A percentile compares a stretch with the other conserved stretches of the same genome.
phyloP scores from a whole-genome alignment of 2,797 vertebrate genomes.

The Eremophila alpestris region DNA sequence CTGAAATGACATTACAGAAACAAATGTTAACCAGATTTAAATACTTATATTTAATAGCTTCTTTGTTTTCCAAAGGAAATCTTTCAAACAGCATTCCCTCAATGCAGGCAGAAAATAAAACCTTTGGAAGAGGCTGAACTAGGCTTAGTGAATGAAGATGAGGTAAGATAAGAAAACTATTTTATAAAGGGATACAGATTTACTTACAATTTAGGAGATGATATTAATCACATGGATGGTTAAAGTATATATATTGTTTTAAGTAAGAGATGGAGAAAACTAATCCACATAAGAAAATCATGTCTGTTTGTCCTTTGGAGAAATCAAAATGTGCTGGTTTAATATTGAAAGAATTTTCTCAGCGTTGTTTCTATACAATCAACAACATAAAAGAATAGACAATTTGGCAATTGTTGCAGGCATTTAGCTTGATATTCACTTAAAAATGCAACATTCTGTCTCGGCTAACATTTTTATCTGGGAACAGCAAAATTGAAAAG shows the following conservation, averaged over 20 bases:
- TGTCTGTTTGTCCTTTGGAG: not conserved
- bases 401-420: not conserved
- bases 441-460: not conserved
- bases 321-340: not conserved
- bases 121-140: constrained; percentile 5
- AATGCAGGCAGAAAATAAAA: not conserved
- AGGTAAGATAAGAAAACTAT: constrained; percentile 4
- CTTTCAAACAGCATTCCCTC: constrained; percentile 10
- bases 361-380: not conserved
- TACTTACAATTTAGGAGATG: not conserved
- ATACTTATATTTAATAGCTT: not conserved
- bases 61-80: constrained; percentile 49
- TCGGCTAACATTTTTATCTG: not conserved
- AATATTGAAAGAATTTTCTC: not conserved
- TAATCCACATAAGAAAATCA: not conserved
- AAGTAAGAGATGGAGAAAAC: not conserved
- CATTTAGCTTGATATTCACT: not conserved
- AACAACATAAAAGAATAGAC: not conserved
- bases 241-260: not conserved
- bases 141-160: constrained; percentile 31
- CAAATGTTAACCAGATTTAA: constrained; percentile 42
- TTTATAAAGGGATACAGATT: not conserved
- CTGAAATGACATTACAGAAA: constrained; percentile 48
- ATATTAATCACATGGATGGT: not conserved
- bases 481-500: not conserved